Percentiles rank a stretch among this genome's conserved stretches.
Conservation (phyloP, 1,140 invertebrate species). For the Ganaspis sp. region DNA sequence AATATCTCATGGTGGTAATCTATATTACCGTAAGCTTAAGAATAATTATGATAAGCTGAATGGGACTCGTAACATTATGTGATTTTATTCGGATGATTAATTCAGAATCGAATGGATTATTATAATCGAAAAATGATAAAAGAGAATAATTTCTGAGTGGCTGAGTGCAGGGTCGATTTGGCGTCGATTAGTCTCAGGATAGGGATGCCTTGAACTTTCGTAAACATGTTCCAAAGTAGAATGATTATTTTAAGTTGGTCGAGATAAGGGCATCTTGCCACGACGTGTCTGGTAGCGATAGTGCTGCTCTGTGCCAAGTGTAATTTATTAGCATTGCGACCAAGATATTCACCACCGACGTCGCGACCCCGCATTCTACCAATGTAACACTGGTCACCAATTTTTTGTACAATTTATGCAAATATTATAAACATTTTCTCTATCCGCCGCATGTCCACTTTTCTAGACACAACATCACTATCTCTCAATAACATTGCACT, state of each 20-base stretch:
- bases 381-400: not conserved
- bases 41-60: conserved; percentile 21
- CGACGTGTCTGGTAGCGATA: conserved; percentile 57
- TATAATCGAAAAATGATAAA: conserved; percentile 15
- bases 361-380: not conserved
- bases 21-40: conserved; percentile 4
- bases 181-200: conserved; percentile 60
- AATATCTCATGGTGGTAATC: conserved; percentile 16
- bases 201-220: conserved; percentile 58
- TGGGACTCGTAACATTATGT: conserved; percentile 1
- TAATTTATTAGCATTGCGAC: conserved; percentile 58
- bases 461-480: not conserved
- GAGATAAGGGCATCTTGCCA: conserved; percentile 59
- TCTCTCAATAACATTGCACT: not conserved
- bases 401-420: not conserved
- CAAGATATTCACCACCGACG: conserved; percentile 52
- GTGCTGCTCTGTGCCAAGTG: conserved; percentile 50
- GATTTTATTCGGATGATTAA: conserved; percentile 1
- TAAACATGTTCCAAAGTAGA: conserved; percentile 53
- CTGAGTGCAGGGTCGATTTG: conserved; percentile 41
- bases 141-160: not conserved
- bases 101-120: not conserved
- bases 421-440: not conserved
- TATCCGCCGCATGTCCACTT: not conserved
- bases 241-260: conserved; percentile 58